These are phyloP conservation scores for Lasiommata megera DNA, from an alignment of 2,888 invertebrate species.

Conservation along the genomic window DNA sequence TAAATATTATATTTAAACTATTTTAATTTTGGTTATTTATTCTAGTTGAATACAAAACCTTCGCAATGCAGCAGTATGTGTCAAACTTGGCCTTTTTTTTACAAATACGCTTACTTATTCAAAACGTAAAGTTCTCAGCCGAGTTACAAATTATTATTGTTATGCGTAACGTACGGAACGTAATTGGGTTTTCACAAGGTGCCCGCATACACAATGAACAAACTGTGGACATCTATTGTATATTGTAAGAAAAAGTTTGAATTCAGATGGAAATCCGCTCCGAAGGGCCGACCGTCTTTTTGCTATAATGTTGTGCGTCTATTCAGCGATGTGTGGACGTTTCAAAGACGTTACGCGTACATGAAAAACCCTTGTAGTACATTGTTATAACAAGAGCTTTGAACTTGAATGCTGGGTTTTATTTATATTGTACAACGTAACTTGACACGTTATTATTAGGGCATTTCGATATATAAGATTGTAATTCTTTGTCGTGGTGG, in stretches of 20 bases:
- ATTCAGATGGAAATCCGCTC: neutral
- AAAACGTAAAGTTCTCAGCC: too few species aligned
- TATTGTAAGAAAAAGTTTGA: conserved; percentile 3
- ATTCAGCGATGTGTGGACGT: neutral
- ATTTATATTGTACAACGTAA: neutral
- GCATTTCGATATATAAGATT: too few species aligned
- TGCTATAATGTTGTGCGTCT: neutral
- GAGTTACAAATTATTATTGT: neutral
- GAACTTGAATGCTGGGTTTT: neutral
- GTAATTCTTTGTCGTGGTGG: neutral
- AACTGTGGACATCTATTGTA: conserved; percentile 4
- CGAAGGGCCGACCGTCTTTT: neutral
- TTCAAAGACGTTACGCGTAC: neutral
- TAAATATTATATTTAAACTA: too few species aligned
- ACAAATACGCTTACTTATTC: too few species aligned
- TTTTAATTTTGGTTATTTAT: too few species aligned
- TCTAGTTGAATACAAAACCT: too few species aligned
- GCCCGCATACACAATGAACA: neutral
- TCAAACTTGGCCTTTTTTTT: too few species aligned
- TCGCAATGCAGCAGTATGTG: too few species aligned
- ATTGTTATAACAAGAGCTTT: neutral
- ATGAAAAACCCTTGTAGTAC: neutral
- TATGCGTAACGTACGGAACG: neutral
- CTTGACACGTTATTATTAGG: neutral
- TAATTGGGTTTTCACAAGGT: neutral